Evolutionary conservation across 2,113 vertebrate genomes (phyloP).

Genomic region (Uria aalge): DNA sequence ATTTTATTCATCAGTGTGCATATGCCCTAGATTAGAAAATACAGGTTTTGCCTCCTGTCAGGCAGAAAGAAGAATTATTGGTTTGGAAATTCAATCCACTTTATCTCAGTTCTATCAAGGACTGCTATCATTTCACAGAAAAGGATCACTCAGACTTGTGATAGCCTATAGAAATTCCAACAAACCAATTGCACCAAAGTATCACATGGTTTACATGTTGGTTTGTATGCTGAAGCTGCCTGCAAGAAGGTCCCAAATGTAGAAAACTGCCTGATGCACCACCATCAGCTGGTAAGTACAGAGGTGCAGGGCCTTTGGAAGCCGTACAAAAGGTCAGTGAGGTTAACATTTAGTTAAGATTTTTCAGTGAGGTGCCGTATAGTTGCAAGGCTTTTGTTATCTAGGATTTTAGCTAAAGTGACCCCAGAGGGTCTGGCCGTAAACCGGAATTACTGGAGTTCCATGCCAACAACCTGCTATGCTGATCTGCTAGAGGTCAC

Average conservation of each 20-base stretch:
- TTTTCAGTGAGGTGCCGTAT: neutral
- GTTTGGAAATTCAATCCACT: neutral
- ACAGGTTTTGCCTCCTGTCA: neutral
- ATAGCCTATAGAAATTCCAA: neutral
- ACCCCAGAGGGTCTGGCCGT: accelerated
- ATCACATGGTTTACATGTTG: neutral
- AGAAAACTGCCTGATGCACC: neutral
- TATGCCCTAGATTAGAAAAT: neutral
- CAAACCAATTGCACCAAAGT: neutral
- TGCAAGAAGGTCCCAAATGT: neutral
- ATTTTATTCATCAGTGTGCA: neutral
- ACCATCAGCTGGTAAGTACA: neutral
- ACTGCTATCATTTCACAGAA: neutral
- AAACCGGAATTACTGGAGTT: neutral
- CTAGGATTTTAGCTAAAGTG: neutral
- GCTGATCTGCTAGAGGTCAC: neutral
- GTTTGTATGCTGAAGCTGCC: neutral
- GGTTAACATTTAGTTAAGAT: neutral
- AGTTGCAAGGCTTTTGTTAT: neutral
- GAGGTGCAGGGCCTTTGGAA: neutral
- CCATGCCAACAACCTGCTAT: neutral
- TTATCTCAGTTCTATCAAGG: neutral
- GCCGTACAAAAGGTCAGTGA: neutral
- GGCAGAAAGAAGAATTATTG: neutral
- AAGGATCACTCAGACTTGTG: neutral